These are phyloP conservation scores for Chalcis sispes DNA, from an alignment of 2,888 invertebrate genomes.

Conservation along the genomic window DNA sequence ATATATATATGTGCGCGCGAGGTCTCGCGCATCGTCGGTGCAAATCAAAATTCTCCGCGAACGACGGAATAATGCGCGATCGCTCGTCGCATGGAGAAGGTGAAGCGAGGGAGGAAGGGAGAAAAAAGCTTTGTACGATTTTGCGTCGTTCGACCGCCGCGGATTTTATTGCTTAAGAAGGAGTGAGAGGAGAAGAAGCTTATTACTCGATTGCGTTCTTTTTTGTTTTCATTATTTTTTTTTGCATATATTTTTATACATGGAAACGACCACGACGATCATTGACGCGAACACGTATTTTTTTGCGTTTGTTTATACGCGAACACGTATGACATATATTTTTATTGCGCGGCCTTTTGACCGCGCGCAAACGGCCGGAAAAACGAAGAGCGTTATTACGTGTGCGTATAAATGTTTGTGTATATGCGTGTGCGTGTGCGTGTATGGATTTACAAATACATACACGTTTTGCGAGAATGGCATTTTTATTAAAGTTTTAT, in stretches of 20 bases:
- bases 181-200: neutral
- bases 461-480: neutral
- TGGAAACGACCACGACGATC: neutral
- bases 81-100: neutral
- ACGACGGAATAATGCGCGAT: slow-evolving; percentile 3
- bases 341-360: slow-evolving; percentile 2
- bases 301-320: slow-evolving; percentile 24
- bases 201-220: slow-evolving; percentile 16
- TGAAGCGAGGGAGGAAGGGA: neutral
- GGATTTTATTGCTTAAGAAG: no score
- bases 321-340: no score
- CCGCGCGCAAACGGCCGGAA: neutral
- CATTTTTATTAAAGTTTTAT: slow-evolving; percentile 39
- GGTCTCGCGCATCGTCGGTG: neutral
- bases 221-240: neutral
- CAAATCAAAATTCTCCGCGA: slow-evolving; percentile 14
- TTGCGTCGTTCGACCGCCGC: slow-evolving; percentile 13
- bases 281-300: neutral
- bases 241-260: slow-evolving; percentile 7
- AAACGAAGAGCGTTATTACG: no score
- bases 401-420: no score
- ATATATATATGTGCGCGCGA: neutral
- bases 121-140: slow-evolving; percentile 19
- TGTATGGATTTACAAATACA: no score
- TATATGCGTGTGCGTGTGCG: neutral